phyloP scores from a whole-genome alignment of 2,113 vertebrate species.

The Gila orcuttii region DNA sequence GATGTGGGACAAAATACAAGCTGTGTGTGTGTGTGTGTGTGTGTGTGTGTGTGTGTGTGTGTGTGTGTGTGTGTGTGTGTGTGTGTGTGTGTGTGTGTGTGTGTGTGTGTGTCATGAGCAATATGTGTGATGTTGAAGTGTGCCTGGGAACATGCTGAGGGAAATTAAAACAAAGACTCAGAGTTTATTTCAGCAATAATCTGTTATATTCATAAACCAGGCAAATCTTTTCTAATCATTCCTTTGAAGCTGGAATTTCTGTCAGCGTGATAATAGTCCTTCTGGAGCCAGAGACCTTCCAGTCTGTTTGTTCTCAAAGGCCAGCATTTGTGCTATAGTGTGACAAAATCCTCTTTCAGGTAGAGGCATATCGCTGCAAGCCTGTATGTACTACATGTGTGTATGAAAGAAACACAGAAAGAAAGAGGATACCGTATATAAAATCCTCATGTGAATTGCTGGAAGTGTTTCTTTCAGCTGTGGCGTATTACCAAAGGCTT shows the following conservation, averaged over 20 bases:
- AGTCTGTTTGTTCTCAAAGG: conserved; percentile 33
- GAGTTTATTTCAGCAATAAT: conserved; percentile 7
- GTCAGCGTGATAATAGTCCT: conserved; percentile 3
- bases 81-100: too few relatives aligned
- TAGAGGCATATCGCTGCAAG: not conserved
- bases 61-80: not conserved
- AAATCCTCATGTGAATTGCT: conserved; percentile 19
- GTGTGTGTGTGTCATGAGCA: conserved; percentile 21
- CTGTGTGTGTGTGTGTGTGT: not conserved
- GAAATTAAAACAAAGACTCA: conserved; percentile 33
- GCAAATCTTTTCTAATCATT: conserved; percentile 17
- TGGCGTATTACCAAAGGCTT: conserved; percentile 38
- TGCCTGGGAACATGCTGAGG: conserved; percentile 24
- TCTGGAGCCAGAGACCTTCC: not conserved
- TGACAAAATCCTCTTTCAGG: conserved; percentile 13
- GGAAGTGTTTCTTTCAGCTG: conserved; percentile 17
- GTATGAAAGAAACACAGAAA: conserved; percentile 1
- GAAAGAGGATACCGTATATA: not conserved
- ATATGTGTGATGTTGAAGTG: conserved; percentile 37
- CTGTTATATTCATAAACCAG: conserved; percentile 22
- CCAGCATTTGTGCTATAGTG: not conserved
- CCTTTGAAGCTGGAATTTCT: conserved; percentile 26
- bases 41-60: too few relatives aligned
- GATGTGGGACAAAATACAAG: conserved; percentile 19
- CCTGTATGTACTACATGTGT: not conserved